These are phyloP conservation scores for Schizopygopsis malacanthus DNA, from an alignment of 2,797 vertebrate genomes.

Conservation along the genomic window DNA sequence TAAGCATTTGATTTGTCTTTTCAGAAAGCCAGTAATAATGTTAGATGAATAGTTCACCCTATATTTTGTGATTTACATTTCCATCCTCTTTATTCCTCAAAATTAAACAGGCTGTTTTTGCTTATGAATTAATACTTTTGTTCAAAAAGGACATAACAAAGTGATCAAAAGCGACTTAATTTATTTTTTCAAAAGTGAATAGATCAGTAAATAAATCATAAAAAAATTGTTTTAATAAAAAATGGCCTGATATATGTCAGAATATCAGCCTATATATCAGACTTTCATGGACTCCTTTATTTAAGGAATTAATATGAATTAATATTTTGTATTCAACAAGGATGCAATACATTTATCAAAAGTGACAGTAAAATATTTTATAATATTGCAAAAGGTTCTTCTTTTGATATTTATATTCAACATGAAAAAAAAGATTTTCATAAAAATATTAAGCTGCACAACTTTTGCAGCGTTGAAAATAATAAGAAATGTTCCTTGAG, in stretches of 20 bases:
- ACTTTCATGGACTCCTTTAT: not conserved
- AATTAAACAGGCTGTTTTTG: not conserved
- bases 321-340: not conserved
- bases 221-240: not conserved
- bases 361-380: not conserved
- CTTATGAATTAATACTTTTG: not conserved
- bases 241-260: not conserved
- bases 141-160: not conserved
- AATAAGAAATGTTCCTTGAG: not conserved
- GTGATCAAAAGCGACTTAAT: not conserved
- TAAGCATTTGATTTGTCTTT: not conserved
- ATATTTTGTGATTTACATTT: not conserved
- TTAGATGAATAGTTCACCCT: not conserved
- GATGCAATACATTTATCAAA: not conserved
- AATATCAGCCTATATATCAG: not conserved
- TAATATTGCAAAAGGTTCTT: not conserved
- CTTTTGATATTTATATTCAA: no score
- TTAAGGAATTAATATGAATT: not conserved
- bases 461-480: not conserved
- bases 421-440: not conserved
- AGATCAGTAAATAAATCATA: not conserved
- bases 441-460: not conserved
- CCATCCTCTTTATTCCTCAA: not conserved
- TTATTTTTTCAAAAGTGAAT: not conserved
- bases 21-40: not conserved